These are phyloP conservation scores for Minunthozetes semirufus DNA, from an alignment of 2,888 invertebrate genomes.

Conservation along the genomic window DNA sequence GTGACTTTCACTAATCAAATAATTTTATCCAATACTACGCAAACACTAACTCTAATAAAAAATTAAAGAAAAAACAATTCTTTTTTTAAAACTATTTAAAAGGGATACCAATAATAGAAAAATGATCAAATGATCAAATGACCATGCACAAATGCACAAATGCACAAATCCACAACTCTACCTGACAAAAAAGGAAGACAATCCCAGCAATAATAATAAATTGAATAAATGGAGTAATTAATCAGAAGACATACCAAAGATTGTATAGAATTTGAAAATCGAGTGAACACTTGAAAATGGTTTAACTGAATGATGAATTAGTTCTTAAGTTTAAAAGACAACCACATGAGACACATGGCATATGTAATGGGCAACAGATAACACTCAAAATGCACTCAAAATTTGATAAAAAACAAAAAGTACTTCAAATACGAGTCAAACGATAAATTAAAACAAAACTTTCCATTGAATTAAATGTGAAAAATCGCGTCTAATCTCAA, in stretches of 20 bases:
- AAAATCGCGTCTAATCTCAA: not conserved
- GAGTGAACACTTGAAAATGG: not conserved
- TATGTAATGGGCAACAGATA: not conserved
- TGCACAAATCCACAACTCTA: too few species aligned
- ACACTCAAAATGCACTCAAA: not conserved
- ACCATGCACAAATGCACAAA: too few species aligned
- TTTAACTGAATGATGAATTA: not conserved
- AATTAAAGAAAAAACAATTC: too few species aligned
- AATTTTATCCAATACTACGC: not conserved
- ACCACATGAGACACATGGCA: conserved; percentile 25
- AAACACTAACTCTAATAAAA: not conserved
- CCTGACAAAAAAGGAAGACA: too few species aligned
- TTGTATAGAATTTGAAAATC: not conserved
- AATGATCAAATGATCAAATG: too few species aligned
- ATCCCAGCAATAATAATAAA: too few species aligned
- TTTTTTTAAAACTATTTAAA: too few species aligned
- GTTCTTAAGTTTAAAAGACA: conserved; percentile 6
- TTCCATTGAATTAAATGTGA: not conserved
- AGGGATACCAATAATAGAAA: too few species aligned
- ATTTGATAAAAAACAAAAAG: conserved; percentile 1
- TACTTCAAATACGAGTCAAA: not conserved
- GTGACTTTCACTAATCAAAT: conserved; percentile 25
- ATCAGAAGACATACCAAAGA: conserved; percentile 4
- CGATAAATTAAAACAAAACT: not conserved
- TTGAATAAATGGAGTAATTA: not conserved